Percentiles rank a stretch among this genome's conserved stretches.
Conservation (phyloP, 2,113 vertebrate species). For the Beaufortia kweichowensis region DNA sequence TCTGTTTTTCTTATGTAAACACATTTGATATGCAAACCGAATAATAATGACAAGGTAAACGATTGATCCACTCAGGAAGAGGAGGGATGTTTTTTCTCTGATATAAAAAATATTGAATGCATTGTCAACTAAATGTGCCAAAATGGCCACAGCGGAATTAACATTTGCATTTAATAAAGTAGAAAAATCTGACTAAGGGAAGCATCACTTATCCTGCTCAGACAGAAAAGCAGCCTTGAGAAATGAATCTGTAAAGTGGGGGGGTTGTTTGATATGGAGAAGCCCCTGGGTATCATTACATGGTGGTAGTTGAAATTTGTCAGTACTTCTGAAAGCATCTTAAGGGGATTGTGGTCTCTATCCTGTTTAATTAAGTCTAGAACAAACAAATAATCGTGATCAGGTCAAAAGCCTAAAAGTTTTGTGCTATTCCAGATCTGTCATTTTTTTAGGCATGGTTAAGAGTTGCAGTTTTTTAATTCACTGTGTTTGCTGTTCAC, state of each 20-base stretch:
- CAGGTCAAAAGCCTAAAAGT: not conserved
- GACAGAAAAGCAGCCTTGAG: not conserved
- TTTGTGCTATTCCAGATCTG: not conserved
- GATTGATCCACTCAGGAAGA: slow-evolving; percentile 31
- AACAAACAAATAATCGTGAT: not conserved
- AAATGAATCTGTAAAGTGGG: not conserved
- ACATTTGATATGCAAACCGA: slow-evolving; percentile 28
- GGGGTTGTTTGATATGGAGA: not conserved
- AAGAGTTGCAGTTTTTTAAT: not conserved
- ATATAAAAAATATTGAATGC: slow-evolving; percentile 14
- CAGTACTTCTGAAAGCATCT: slow-evolving; percentile 1
- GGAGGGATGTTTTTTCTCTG: slow-evolving; percentile 15
- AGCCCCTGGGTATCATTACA: slow-evolving; percentile 17
- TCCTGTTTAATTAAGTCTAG: not conserved
- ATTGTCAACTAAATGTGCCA: not conserved
- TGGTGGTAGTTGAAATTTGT: not conserved
- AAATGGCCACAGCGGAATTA: slow-evolving; percentile 30
- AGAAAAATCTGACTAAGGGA: not conserved
- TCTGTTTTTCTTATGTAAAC: slow-evolving; percentile 35
- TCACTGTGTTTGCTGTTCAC: too few relatives aligned
- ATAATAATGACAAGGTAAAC: slow-evolving; percentile 35
- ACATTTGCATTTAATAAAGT: slow-evolving; percentile 23
- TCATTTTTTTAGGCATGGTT: not conserved
- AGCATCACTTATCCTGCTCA: slow-evolving; percentile 11
- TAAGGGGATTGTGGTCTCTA: not conserved